A percentile compares a stretch with the other conserved stretches of the same genome.
These are phyloP conservation scores for Somateria mollissima DNA, from an alignment of 2,797 vertebrate species.

Conservation along the genomic window DNA sequence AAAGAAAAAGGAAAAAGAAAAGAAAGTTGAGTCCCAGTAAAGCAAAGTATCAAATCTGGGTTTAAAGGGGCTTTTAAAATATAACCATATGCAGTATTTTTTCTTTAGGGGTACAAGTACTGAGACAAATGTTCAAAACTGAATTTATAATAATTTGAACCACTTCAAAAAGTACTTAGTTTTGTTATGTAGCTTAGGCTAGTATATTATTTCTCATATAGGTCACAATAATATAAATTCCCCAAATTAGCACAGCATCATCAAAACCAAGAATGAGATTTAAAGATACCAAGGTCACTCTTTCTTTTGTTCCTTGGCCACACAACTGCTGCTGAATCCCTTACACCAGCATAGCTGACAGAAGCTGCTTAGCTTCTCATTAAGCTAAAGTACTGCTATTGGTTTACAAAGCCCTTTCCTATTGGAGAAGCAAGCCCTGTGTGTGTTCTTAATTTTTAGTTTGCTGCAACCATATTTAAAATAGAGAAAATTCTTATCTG, in stretches of 20 bases:
- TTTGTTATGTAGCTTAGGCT: background rate
- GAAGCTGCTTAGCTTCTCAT: slow-evolving; percentile 13
- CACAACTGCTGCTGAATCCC: background rate
- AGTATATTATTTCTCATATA: background rate
- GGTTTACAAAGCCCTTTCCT: background rate
- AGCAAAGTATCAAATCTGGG: background rate
- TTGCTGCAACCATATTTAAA: background rate
- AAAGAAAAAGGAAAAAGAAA: background rate
- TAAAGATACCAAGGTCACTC: slow-evolving; percentile 27
- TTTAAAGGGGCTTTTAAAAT: background rate
- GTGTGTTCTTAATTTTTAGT: background rate
- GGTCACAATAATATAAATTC: background rate
- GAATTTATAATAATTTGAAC: background rate
- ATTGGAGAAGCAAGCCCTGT: background rate
- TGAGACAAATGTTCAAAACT: background rate
- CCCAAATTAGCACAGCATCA: background rate
- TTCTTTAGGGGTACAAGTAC: background rate
- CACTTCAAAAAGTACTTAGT: background rate
- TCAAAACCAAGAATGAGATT: background rate
- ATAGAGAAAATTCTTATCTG: background rate
- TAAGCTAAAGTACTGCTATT: background rate
- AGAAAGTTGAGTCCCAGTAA: background rate
- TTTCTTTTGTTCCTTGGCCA: background rate
- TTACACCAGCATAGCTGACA: slow-evolving; percentile 13
- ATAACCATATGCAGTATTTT: background rate